Evolutionary conservation across 1,140 invertebrate genomes (phyloP).

Genomic region (Trialeurodes vaporariorum): DNA sequence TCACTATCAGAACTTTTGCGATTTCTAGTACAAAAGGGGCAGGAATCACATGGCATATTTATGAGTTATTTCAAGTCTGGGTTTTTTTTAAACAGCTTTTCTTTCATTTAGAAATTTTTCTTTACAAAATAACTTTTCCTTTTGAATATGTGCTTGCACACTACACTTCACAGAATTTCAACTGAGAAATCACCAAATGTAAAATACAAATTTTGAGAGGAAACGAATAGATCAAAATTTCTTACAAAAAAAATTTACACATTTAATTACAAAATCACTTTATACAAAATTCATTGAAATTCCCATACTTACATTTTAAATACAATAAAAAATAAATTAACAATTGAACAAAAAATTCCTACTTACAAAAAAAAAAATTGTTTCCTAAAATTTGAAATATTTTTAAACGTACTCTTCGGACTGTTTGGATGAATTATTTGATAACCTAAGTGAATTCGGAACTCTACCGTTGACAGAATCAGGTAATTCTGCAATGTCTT

Average conservation of each 20-base stretch:
- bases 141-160: too few relatives aligned
- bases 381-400: background rate
- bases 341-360: background rate
- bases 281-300: background rate
- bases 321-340: background rate
- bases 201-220: too few relatives aligned
- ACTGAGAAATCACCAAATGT: too few relatives aligned
- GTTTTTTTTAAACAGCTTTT: too few relatives aligned
- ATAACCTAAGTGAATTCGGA: slow-evolving; percentile 21
- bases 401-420: slow-evolving; percentile 27
- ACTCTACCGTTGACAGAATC: slow-evolving; percentile 37
- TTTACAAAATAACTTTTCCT: too few relatives aligned
- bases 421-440: slow-evolving; percentile 24
- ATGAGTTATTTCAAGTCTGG: too few relatives aligned
- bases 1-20: too few relatives aligned
- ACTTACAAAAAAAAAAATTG: background rate
- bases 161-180: too few relatives aligned
- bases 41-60: too few relatives aligned
- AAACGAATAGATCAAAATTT: too few relatives aligned
- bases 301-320: background rate
- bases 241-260: background rate
- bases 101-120: too few relatives aligned
- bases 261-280: background rate
- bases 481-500: slow-evolving; percentile 88
- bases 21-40: too few relatives aligned